A percentile compares a stretch with the other conserved stretches of the same genome.
These are phyloP conservation scores for Hippocampus kuda DNA, from an alignment of 2,797 vertebrate species.

Conservation along the genomic window DNA sequence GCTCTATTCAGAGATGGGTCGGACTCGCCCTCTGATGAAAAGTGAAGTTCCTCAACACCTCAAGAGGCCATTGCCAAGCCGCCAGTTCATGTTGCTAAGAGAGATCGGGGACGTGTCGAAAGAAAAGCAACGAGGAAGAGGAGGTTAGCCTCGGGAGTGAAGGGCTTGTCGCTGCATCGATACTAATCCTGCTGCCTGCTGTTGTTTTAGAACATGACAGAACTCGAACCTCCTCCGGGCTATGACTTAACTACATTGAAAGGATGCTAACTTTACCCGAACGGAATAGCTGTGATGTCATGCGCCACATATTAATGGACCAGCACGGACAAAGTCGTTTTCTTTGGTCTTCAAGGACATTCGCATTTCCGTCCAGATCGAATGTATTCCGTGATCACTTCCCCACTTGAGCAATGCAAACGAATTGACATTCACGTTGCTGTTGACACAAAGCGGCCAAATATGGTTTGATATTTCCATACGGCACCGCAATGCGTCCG, in stretches of 20 bases:
- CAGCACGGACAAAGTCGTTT: neutral
- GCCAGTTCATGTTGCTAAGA: conserved; percentile 26
- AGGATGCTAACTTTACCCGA: neutral
- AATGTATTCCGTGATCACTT: no score
- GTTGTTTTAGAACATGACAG: conserved; percentile 33
- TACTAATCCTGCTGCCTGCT: conserved; percentile 23
- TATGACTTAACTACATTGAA: conserved; percentile 24
- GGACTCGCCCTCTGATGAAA: conserved; percentile 33
- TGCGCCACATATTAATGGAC: neutral
- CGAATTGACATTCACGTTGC: no score
- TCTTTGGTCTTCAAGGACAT: neutral
- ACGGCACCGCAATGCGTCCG: neutral
- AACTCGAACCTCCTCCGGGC: conserved; percentile 19
- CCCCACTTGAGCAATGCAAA: neutral
- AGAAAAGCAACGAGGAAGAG: conserved; percentile 12
- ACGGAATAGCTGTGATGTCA: neutral
- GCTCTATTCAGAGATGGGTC: conserved; percentile 40
- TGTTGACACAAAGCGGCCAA: neutral
- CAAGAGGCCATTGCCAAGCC: conserved; percentile 32
- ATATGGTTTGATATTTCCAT: neutral
- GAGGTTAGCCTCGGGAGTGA: conserved; percentile 28
- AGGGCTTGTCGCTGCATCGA: conserved; percentile 26
- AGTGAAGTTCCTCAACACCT: conserved; percentile 43
- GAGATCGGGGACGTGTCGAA: conserved; percentile 25
- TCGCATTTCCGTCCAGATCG: neutral